A percentile compares a stretch with the other conserved stretches of the same genome.
Evolutionary conservation across 2,113 vertebrate species (phyloP).

Genomic region (Hippocampus barbouri): DNA sequence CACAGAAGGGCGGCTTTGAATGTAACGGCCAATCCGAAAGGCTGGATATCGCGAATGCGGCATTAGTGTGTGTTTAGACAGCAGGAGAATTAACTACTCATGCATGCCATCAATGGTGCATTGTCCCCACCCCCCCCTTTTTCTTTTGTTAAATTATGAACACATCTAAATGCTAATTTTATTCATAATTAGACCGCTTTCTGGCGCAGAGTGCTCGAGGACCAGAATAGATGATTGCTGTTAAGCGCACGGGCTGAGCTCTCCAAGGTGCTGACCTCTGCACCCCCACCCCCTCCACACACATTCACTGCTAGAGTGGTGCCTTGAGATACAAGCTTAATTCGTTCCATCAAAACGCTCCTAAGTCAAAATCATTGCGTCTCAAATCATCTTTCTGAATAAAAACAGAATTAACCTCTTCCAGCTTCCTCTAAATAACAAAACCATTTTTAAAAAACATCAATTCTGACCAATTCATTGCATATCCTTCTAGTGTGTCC

Average conservation of each 20-base stretch:
- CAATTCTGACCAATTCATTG: too few species aligned
- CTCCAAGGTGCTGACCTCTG: constrained; percentile 79
- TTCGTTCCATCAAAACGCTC: not conserved
- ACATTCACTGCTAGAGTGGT: not conserved
- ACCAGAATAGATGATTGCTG: constrained; percentile 36
- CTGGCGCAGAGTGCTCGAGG: constrained; percentile 14
- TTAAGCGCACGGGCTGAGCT: constrained; percentile 60
- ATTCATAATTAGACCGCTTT: constrained; percentile 36
- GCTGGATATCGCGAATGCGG: constrained; percentile 30
- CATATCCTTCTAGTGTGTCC: too few species aligned
- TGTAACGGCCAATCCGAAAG: constrained; percentile 18
- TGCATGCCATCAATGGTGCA: constrained; percentile 45
- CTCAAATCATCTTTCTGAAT: not conserved
- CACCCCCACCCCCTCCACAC: not conserved
- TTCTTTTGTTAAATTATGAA: constrained; percentile 18
- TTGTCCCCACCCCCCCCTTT: constrained; percentile 16
- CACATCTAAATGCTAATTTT: constrained; percentile 10
- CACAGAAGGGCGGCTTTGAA: constrained; percentile 32
- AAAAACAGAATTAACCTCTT: not conserved
- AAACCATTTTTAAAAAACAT: too few species aligned
- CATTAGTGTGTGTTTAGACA: constrained; percentile 44
- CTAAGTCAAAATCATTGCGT: not conserved
- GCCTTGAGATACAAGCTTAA: not conserved
- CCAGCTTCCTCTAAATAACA: too few species aligned
- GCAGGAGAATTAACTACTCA: constrained; percentile 52